Percentiles rank a stretch among this genome's conserved stretches.
These are phyloP conservation scores for Centrocercus urophasianus DNA, from an alignment of 2,113 vertebrate genomes.

Conservation along the genomic window DNA sequence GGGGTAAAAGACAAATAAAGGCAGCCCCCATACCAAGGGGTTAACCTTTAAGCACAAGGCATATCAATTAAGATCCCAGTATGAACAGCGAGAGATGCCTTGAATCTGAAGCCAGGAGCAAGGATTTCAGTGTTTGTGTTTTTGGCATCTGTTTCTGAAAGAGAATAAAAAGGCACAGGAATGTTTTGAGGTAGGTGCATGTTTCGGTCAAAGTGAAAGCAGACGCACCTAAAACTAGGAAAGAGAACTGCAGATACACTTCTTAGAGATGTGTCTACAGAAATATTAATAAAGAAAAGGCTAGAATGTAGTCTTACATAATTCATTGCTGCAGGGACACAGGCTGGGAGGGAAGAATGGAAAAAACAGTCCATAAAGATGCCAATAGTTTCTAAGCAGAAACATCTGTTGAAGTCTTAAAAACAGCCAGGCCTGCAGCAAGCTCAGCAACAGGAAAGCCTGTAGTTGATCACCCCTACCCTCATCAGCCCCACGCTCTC, in stretches of 20 bases:
- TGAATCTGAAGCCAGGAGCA: neutral
- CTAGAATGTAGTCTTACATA: slow-evolving; percentile 73
- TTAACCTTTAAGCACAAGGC: slow-evolving; percentile 7
- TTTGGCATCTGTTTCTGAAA: neutral
- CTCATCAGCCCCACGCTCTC: slow-evolving; percentile 42
- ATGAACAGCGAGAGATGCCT: neutral
- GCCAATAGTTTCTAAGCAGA: slow-evolving; percentile 85
- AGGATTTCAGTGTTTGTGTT: neutral
- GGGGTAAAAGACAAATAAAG: neutral
- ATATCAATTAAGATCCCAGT: neutral
- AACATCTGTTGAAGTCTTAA: slow-evolving; percentile 84
- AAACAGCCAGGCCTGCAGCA: slow-evolving; percentile 77
- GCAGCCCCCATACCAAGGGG: neutral
- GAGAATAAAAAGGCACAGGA: neutral
- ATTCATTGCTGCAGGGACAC: slow-evolving; percentile 80
- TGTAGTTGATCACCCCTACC: slow-evolving; percentile 76
- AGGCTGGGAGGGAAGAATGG: slow-evolving; percentile 79
- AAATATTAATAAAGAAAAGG: slow-evolving; percentile 66
- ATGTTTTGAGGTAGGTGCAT: neutral
- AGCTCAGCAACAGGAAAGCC: slow-evolving; percentile 81
- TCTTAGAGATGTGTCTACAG: slow-evolving; percentile 23
- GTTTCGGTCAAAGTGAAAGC: slow-evolving; percentile 10
- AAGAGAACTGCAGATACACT: neutral
- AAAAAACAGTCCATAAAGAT: slow-evolving; percentile 87
- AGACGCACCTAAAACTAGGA: neutral